A percentile compares a stretch with the other conserved stretches of the same genome.
phyloP scores from a whole-genome alignment of 2,888 invertebrate genomes.

The Branchipolynoe longqiensis region DNA sequence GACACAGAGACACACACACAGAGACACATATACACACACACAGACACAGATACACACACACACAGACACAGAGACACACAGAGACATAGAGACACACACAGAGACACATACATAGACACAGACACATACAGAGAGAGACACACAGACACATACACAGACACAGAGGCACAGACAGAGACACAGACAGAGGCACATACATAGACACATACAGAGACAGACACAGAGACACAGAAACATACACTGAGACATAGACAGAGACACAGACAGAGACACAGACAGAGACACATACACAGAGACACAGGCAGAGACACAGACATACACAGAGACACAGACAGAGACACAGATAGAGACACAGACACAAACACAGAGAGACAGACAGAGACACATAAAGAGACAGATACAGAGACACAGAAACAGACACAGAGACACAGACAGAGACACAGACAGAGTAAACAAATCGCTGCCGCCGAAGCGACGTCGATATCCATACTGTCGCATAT shows the following conservation, averaged over 20 bases:
- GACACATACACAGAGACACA: conserved; percentile 14
- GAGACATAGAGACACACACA: too few relatives aligned
- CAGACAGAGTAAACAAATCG: too few relatives aligned
- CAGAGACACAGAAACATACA: conserved; percentile 4
- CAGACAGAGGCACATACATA: conserved; percentile 14
- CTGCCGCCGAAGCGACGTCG: too few relatives aligned
- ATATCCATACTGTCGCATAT: too few relatives aligned
- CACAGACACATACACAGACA: conserved; percentile 19
- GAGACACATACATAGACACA: too few relatives aligned
- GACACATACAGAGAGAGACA: conserved; percentile 32
- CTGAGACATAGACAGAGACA: conserved; percentile 11
- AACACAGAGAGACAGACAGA: neutral
- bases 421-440: neutral
- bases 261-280: conserved; percentile 29
- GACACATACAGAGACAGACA: conserved; percentile 3
- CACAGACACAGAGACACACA: too few relatives aligned
- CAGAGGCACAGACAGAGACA: neutral
- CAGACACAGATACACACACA: too few relatives aligned
- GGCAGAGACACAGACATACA: neutral
- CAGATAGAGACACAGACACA: neutral
- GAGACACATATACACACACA: too few relatives aligned
- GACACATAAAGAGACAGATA: neutral
- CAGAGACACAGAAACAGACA: neutral
- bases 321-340: neutral
- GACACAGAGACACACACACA: too few relatives aligned